Conservation (phyloP, 2,888 invertebrate species). For the Crepidodera aurea region DNA sequence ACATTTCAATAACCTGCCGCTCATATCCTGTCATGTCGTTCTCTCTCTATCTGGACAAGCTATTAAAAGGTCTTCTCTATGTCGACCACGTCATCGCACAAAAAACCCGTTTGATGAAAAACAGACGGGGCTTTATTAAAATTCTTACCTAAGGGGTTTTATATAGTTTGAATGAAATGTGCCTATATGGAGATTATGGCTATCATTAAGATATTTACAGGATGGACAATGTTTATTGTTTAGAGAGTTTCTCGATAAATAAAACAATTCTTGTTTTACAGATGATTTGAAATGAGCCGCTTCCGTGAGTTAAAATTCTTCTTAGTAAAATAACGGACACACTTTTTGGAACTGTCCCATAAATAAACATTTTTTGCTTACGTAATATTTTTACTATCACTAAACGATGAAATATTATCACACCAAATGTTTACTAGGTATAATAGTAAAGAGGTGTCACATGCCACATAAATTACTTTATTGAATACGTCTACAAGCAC, state of each 20-base stretch:
- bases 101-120: slow-evolving; percentile 40
- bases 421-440: background rate
- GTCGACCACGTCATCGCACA: slow-evolving; percentile 34
- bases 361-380: too few relatives aligned
- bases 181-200: too few relatives aligned
- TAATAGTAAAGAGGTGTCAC: slow-evolving; percentile 2
- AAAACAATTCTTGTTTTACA: too few relatives aligned
- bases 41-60: slow-evolving; percentile 28
- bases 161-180: background rate
- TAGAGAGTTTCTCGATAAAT: too few relatives aligned
- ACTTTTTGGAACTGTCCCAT: too few relatives aligned
- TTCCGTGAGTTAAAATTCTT: too few relatives aligned
- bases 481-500: slow-evolving; percentile 9
- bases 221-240: too few relatives aligned
- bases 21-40: slow-evolving; percentile 53
- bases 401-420: slow-evolving; percentile 4
- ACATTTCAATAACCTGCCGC: slow-evolving; percentile 60
- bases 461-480: slow-evolving; percentile 18
- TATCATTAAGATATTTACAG: too few relatives aligned
- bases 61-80: slow-evolving; percentile 44
- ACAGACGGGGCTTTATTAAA: slow-evolving; percentile 21
- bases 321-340: too few relatives aligned
- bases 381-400: background rate
- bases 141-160: slow-evolving; percentile 17
- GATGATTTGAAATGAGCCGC: too few relatives aligned